phyloP scores from a whole-genome alignment of 1,140 invertebrate genomes.

The Agrilus planipennis region DNA sequence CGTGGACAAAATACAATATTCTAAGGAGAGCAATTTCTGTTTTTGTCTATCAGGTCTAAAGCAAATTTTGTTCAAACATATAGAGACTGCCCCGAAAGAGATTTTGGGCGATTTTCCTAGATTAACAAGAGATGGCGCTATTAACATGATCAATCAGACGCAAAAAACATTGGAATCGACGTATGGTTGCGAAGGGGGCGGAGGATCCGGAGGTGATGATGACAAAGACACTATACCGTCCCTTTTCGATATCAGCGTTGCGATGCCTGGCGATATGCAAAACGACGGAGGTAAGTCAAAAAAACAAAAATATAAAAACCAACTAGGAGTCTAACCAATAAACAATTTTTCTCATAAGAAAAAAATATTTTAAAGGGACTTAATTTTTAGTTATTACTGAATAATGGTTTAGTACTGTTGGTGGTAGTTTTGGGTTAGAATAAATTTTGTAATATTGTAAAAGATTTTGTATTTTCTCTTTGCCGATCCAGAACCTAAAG shows the following conservation, averaged over 20 bases:
- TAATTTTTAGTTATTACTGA: too few relatives aligned
- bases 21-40: too few relatives aligned
- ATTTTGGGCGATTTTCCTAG: slow-evolving; percentile 79
- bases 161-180: slow-evolving; percentile 51
- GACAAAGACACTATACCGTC: slow-evolving; percentile 36
- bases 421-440: too few relatives aligned
- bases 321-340: too few relatives aligned
- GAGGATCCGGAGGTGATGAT: slow-evolving; percentile 12
- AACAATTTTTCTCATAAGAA: too few relatives aligned
- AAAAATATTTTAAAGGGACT: too few relatives aligned
- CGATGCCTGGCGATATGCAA: slow-evolving; percentile 31
- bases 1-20: too few relatives aligned
- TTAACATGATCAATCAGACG: slow-evolving; percentile 56
- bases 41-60: slow-evolving; percentile 21
- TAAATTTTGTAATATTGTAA: too few relatives aligned
- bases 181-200: slow-evolving; percentile 22
- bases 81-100: slow-evolving; percentile 82
- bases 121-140: slow-evolving; percentile 60
- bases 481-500: neutral
- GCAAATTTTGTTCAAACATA: slow-evolving; percentile 50
- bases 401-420: too few relatives aligned
- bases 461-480: too few relatives aligned
- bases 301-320: too few relatives aligned
- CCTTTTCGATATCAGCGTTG: slow-evolving; percentile 43
- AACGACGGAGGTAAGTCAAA: slow-evolving; percentile 4